A percentile compares a stretch with the other conserved stretches of the same genome.
These are phyloP conservation scores for Eledona agricola DNA, from an alignment of 2,888 invertebrate species.

Conservation along the genomic window DNA sequence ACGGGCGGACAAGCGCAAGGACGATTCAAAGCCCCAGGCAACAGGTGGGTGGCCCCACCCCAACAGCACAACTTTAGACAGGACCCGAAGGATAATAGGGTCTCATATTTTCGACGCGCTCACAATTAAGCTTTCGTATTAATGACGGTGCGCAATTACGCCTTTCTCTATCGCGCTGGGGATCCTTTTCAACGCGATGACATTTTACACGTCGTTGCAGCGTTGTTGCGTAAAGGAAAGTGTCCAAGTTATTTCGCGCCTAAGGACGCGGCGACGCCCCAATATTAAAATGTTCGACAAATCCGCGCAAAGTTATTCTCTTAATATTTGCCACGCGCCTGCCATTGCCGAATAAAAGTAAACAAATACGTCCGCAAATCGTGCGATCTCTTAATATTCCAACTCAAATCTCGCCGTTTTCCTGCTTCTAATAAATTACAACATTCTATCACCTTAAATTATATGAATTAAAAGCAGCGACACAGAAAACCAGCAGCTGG, in stretches of 20 bases:
- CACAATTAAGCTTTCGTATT: conserved; percentile 22
- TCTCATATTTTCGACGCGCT: conserved; percentile 32
- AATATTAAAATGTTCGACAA: too few species aligned
- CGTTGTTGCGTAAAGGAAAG: too few species aligned
- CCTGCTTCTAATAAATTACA: too few species aligned
- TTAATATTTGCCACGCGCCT: too few species aligned
- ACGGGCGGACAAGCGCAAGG: conserved; percentile 47
- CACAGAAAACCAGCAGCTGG: conserved; percentile 2
- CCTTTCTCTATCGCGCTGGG: neutral
- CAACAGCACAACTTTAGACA: conserved; percentile 40
- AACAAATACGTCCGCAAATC: too few species aligned
- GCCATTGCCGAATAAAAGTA: too few species aligned
- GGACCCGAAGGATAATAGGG: conserved; percentile 40
- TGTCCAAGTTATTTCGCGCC: too few species aligned
- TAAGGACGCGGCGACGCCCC: too few species aligned
- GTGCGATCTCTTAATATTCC: too few species aligned
- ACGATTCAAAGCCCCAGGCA: conserved; percentile 47
- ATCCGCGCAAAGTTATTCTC: too few species aligned
- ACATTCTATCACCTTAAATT: conserved; percentile 1
- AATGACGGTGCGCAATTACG: conserved; percentile 9
- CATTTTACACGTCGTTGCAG: conserved; percentile 11
- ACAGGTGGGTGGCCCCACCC: conserved; percentile 57
- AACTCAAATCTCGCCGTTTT: too few species aligned
- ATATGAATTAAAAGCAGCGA: neutral
- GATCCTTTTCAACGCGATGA: conserved; percentile 2